Percentiles rank a stretch among this genome's conserved stretches.
Evolutionary conservation across 2,888 invertebrate genomes (phyloP).

Genomic region (Drosophila melanosoma): DNA sequence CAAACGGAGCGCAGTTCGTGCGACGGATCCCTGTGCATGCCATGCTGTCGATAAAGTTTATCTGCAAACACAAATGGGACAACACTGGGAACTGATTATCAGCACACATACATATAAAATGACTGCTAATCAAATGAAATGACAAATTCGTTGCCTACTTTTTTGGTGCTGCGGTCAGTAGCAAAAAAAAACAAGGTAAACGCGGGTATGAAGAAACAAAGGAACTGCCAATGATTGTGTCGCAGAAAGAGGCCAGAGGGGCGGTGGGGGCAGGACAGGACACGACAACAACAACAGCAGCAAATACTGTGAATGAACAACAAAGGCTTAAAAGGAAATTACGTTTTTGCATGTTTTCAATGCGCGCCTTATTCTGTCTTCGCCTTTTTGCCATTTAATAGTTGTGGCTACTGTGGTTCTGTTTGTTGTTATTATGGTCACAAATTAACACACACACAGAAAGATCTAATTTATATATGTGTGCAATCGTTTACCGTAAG

Average conservation of each 20-base stretch:
- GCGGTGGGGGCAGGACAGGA: slow-evolving; percentile 5
- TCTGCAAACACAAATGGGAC: slow-evolving; percentile 86
- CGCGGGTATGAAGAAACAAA: slow-evolving; percentile 30
- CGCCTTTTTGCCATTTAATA: slow-evolving; percentile 20
- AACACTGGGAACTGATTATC: slow-evolving; percentile 13
- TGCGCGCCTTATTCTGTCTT: slow-evolving; percentile 16
- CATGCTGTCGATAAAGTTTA: slow-evolving; percentile 92
- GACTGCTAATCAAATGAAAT: slow-evolving; percentile 10
- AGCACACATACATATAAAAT: slow-evolving; percentile 20
- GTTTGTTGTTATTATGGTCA: slow-evolving; percentile 23
- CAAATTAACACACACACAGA: slow-evolving; percentile 17
- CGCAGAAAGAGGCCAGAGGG: slow-evolving; percentile 6
- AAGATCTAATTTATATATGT: slow-evolving; percentile 7
- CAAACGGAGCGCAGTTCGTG: slow-evolving; percentile 94
- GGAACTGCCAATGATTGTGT: slow-evolving; percentile 53
- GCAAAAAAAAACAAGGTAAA: not conserved
- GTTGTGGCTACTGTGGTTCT: slow-evolving; percentile 25
- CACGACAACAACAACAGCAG: slow-evolving; percentile 34
- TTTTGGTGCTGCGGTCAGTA: slow-evolving; percentile 30
- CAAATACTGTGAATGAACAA: slow-evolving; percentile 21
- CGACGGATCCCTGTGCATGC: slow-evolving; percentile 91
- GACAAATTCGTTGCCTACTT: slow-evolving; percentile 45
- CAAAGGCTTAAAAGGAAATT: slow-evolving; percentile 55
- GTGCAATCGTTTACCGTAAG: slow-evolving; percentile 88
- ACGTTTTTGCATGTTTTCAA: slow-evolving; percentile 59